phyloP scores from a whole-genome alignment of 2,797 vertebrate species.

The Morus bassanus region DNA sequence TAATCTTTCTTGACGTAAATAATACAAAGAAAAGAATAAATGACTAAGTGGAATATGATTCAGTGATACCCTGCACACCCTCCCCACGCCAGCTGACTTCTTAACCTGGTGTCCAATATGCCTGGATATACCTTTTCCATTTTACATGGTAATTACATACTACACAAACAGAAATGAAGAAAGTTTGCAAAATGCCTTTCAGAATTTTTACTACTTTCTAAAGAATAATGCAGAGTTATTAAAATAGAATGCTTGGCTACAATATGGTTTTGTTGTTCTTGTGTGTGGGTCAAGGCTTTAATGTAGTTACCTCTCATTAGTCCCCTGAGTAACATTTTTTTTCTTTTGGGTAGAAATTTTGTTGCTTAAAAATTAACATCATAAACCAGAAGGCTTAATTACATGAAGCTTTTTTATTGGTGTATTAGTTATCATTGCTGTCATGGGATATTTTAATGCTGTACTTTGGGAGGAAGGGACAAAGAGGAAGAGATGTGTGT shows the following conservation, averaged over 20 bases:
- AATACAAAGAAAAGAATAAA: background rate
- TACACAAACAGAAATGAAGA: background rate
- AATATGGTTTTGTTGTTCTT: background rate
- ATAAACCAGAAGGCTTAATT: background rate
- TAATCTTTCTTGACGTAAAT: background rate
- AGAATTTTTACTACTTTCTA: background rate
- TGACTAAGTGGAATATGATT: background rate
- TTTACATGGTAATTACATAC: background rate
- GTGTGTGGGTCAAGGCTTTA: background rate
- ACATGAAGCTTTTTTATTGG: background rate
- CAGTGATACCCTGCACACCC: background rate
- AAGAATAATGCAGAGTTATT: background rate
- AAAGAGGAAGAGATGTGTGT: background rate
- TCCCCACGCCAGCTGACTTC: no score
- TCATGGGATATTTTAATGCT: background rate
- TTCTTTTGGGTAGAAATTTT: background rate
- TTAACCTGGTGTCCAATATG: background rate
- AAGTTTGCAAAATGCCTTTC: background rate
- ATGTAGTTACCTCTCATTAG: background rate
- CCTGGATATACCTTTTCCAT: background rate
- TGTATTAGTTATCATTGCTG: background rate
- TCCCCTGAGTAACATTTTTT: background rate
- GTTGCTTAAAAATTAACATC: background rate
- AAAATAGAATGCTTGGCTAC: background rate
- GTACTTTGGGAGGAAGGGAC: background rate